Percentiles rank a stretch among this genome's conserved stretches.
Evolutionary conservation across 2,888 invertebrate species (phyloP).

Genomic region (Antitype chi): DNA sequence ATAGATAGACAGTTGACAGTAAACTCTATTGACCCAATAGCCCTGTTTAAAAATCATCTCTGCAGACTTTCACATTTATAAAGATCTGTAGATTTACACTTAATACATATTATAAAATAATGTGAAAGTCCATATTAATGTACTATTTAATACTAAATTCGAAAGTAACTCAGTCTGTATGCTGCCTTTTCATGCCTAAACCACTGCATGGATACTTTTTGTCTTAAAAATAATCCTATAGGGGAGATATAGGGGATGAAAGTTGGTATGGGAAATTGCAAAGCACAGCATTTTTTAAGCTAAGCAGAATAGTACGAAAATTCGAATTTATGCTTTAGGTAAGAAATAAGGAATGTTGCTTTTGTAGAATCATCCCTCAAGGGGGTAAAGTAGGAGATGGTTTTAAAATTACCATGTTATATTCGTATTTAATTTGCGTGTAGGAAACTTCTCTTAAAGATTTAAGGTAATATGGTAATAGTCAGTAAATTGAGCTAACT

Average conservation of each 20-base stretch:
- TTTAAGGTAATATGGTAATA: not conserved
- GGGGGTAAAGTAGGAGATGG: not conserved
- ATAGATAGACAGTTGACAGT: not conserved
- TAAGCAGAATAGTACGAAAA: too few species aligned
- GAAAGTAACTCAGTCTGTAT: too few species aligned
- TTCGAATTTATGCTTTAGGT: not conserved
- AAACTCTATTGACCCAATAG: conserved; percentile 3
- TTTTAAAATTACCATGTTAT: not conserved
- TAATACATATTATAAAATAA: conserved; percentile 13
- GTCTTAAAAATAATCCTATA: too few species aligned
- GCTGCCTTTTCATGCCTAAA: too few species aligned
- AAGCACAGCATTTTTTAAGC: too few species aligned
- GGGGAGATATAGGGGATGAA: too few species aligned
- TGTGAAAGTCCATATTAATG: conserved; percentile 3
- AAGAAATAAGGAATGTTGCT: not conserved
- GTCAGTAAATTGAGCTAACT: not conserved
- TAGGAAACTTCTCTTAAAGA: too few species aligned
- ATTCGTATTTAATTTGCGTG: not conserved
- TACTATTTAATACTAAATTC: too few species aligned
- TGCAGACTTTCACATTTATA: conserved; percentile 1
- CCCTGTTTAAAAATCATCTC: not conserved
- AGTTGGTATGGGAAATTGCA: too few species aligned
- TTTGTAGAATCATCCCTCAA: not conserved
- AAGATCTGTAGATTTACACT: not conserved
- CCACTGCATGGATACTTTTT: too few species aligned